Conservation (phyloP, 2,113 vertebrate species). For the Trinectes maculatus region DNA sequence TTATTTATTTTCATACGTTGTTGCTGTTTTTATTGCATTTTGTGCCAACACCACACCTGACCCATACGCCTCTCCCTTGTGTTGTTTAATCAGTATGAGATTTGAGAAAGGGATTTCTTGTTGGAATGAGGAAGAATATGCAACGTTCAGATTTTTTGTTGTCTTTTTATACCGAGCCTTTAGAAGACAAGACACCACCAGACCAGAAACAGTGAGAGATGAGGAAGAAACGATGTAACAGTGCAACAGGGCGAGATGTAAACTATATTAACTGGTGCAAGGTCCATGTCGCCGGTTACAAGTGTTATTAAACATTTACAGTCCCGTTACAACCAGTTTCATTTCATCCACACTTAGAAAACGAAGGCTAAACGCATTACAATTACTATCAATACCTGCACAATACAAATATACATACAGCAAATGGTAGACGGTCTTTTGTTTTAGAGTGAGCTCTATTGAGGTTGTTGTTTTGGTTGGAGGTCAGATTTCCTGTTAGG, state of each 20-base stretch:
- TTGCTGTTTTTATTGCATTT: neutral
- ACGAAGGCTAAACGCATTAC: conserved; percentile 1
- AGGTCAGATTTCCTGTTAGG: conserved; percentile 76
- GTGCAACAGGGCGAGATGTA: conserved; percentile 32
- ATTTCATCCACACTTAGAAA: conserved; percentile 7
- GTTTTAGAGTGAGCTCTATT: conserved; percentile 51
- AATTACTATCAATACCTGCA: conserved; percentile 24
- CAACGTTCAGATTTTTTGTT: conserved; percentile 21
- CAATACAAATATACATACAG: conserved; percentile 1
- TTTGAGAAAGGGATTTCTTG: conserved; percentile 61
- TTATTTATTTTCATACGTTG: conserved; percentile 2
- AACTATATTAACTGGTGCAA: conserved; percentile 45
- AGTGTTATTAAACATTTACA: conserved; percentile 69
- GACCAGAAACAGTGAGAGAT: conserved; percentile 21
- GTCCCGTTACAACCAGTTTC: conserved; percentile 23
- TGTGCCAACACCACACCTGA: conserved; percentile 36
- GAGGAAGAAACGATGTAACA: conserved; percentile 9
- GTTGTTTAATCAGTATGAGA: conserved; percentile 65
- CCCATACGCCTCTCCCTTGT: conserved; percentile 11
- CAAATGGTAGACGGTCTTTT: conserved; percentile 43
- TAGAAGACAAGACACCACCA: conserved; percentile 21
- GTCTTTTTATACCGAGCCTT: conserved; percentile 33
- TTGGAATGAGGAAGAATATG: conserved; percentile 59
- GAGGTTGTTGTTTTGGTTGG: conserved; percentile 67
- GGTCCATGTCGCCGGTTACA: conserved; percentile 44